Conservation (phyloP, 2,888 invertebrate species). For the Carcina quercana region DNA sequence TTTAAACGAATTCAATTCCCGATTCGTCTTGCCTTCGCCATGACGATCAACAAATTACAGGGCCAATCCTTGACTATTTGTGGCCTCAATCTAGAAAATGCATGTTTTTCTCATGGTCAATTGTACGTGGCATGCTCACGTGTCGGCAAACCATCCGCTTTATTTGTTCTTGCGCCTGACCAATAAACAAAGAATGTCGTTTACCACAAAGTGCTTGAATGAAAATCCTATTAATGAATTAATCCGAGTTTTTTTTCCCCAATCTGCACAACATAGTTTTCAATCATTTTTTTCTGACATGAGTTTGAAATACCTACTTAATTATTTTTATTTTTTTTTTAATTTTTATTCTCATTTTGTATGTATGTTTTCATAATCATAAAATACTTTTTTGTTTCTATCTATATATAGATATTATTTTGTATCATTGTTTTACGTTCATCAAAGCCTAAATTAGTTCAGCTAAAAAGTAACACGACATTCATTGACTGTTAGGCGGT, state of each 20-base stretch:
- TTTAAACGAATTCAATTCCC: constrained; percentile 17
- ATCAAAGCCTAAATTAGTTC: constrained; percentile 2
- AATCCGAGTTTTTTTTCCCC: not conserved
- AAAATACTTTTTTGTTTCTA: not conserved
- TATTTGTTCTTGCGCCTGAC: constrained; percentile 7
- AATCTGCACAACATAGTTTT: not conserved
- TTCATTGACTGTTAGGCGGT: constrained; percentile 3
- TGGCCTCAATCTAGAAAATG: constrained; percentile 11
- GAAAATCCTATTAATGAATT: too few species aligned
- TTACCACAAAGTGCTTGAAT: constrained; percentile 4
- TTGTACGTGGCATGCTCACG: constrained; percentile 6
- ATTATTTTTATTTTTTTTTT: not conserved
- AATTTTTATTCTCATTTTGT: too few species aligned
- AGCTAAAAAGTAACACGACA: constrained; percentile 1
- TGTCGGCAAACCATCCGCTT: not conserved
- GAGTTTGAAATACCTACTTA: not conserved
- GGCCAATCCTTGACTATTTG: constrained; percentile 16
- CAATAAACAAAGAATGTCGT: constrained; percentile 2
- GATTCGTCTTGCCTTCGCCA: constrained; percentile 19
- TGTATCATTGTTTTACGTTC: not conserved
- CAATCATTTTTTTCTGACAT: not conserved
- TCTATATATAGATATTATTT: not conserved
- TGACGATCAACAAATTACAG: constrained; percentile 15
- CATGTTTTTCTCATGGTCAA: constrained; percentile 16
- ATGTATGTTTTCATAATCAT: not conserved